Base-by-base conservation (phyloP, 2,113 vertebrate species). In the Pangasianodon hypophthalmus region DNA sequence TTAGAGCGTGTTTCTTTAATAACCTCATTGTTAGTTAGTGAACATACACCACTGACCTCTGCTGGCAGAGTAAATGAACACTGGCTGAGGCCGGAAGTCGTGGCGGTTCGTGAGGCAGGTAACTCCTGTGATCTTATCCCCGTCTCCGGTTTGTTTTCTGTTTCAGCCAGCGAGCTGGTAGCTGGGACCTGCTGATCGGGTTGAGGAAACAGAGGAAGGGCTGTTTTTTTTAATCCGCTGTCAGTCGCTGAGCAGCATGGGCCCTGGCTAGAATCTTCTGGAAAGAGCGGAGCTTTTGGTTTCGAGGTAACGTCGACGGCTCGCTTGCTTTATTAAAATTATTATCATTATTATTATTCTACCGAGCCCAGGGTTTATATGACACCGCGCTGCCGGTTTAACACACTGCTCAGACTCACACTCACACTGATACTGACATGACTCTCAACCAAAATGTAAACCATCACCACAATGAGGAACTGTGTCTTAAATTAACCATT, bases 191-290 rank as follows among this genome's bases (percentile, higher is more conserved):
- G 79, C 50, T 26, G 69, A 87, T 46, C 86, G 52, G 84, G 56
- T 41, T 67, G 62, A 82, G 75, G 52, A 41, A 44, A 48, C 19
- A 26, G 21, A 46, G 73, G 44, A 62, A 56, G 85, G 1, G 0
- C 32, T 46, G 11, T 60, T 48, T 81, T 0, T 32, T 73, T 24
- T 11, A 54, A 48, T 82, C 29, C 6, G 14, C 6, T 54, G 48
- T 54, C 48, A 83, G 26, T 83, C 64, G 24, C 44, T 10, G 9
- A 64, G 29, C 89, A 90, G 19, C 85, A 96, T 96, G 95, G 95
- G 92, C 81, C 94, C 96, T 3, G 96, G 96, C 46, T 96, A 87
- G 93, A 94, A 94, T 41, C 19, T 94, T 96, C 91, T 81, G 92
- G 94, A 95, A 94, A 91, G 89, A 81, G 92, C 88, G 88, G 91